Evolutionary conservation across 2,797 vertebrate genomes (phyloP).

Genomic region (Crocodylus rhombifer): DNA sequence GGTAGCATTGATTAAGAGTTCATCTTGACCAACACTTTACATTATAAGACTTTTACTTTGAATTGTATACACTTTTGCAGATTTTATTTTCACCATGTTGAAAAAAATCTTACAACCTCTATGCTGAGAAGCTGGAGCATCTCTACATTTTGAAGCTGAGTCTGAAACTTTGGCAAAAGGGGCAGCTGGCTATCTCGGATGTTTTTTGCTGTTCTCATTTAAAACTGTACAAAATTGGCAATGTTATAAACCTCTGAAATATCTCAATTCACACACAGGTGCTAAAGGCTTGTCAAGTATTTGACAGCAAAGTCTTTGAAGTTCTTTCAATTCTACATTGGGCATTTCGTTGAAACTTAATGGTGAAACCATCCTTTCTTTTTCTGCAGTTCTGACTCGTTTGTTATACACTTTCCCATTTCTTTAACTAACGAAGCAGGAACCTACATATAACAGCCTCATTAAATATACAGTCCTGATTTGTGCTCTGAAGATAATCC

Average conservation of each 20-base stretch:
- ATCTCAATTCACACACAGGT: background rate
- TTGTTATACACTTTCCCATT: background rate
- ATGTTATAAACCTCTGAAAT: background rate
- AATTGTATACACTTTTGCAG: background rate
- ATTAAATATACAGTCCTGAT: background rate
- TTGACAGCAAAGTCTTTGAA: background rate
- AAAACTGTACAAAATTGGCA: background rate
- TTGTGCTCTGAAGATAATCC: background rate
- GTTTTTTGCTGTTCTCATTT: background rate
- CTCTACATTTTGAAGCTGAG: background rate
- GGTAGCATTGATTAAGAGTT: background rate
- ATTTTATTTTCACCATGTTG: background rate
- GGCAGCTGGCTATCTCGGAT: background rate
- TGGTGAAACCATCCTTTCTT: background rate
- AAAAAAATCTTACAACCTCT: background rate
- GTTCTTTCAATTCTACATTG: background rate
- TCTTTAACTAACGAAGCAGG: background rate
- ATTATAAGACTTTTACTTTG: background rate
- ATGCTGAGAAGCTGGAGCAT: background rate
- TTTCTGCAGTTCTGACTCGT: background rate
- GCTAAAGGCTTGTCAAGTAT: background rate
- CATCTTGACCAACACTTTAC: background rate
- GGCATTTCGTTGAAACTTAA: background rate
- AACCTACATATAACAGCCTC: background rate
- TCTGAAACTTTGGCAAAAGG: background rate